phyloP scores from a whole-genome alignment of 2,888 invertebrate genomes.

The Tortrix viridana region DNA sequence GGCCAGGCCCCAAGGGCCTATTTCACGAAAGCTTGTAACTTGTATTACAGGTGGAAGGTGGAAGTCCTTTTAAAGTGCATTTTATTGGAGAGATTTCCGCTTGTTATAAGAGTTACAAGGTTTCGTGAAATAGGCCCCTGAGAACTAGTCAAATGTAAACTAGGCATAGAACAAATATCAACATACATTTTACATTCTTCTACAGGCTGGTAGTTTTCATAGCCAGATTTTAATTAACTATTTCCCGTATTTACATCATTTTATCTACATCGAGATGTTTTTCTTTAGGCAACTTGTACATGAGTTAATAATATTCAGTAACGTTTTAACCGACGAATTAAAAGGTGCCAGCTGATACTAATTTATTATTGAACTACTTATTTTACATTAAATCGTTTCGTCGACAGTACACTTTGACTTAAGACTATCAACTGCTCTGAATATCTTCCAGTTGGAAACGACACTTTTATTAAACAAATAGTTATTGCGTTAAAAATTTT shows the following conservation, averaged over 20 bases:
- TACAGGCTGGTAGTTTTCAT: slow-evolving; percentile 30
- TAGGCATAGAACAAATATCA: slow-evolving; percentile 22
- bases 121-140: too few relatives aligned
- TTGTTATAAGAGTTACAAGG: too few relatives aligned
- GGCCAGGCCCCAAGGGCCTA: too few relatives aligned
- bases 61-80: too few relatives aligned
- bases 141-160: slow-evolving; percentile 24
- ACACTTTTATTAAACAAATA: not conserved
- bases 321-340: not conserved
- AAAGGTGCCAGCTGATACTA: not conserved
- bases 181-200: slow-evolving; percentile 25
- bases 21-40: too few relatives aligned
- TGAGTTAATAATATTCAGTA: slow-evolving; percentile 12
- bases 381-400: too few relatives aligned
- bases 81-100: too few relatives aligned
- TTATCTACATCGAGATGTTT: slow-evolving; percentile 18
- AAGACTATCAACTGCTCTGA: too few relatives aligned
- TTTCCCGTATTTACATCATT: slow-evolving; percentile 24
- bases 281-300: slow-evolving; percentile 33
- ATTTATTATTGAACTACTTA: not conserved
- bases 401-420: too few relatives aligned
- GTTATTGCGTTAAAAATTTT: not conserved
- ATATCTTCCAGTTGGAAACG: too few relatives aligned
- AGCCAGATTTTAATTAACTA: slow-evolving; percentile 26
- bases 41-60: too few relatives aligned